Conservation (phyloP, 2,797 vertebrate genomes). For the Diceros bicornis region DNA sequence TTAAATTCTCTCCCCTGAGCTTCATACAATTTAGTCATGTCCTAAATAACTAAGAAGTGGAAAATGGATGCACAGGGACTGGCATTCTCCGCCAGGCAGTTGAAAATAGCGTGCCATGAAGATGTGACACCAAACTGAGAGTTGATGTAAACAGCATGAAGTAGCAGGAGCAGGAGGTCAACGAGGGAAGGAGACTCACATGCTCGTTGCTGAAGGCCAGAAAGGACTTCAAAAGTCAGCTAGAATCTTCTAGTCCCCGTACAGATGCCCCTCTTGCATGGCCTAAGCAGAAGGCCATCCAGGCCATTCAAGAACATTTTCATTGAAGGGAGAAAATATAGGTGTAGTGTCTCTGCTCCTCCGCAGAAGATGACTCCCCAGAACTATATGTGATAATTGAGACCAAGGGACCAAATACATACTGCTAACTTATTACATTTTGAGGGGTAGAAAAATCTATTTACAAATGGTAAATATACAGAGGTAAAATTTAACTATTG, state of each 20-base stretch:
- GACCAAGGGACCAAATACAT: neutral
- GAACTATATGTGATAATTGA: neutral
- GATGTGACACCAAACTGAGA: neutral
- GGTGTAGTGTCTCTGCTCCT: neutral
- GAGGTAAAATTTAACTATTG: constrained; percentile 2
- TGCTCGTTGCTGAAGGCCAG: neutral
- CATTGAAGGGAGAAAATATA: neutral
- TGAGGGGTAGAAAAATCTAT: neutral
- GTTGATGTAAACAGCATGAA: neutral
- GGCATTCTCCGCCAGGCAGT: constrained; percentile 20
- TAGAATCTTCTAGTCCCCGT: neutral
- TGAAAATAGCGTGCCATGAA: neutral
- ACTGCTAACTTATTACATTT: neutral
- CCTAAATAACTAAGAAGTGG: constrained; percentile 80
- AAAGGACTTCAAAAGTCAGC: neutral
- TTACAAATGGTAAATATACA: neutral
- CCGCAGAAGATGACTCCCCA: neutral
- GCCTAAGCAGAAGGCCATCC: neutral
- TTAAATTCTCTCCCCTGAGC: constrained; percentile 71
- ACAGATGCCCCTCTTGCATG: neutral
- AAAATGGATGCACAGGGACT: constrained; percentile 55
- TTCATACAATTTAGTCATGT: constrained; percentile 67
- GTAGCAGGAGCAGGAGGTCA: neutral
- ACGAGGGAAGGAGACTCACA: rapidly evolving
- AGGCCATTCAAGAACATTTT: neutral